Base-by-base conservation (phyloP, 2,113 vertebrate genomes). In the Notarius quadriscutis region DNA sequence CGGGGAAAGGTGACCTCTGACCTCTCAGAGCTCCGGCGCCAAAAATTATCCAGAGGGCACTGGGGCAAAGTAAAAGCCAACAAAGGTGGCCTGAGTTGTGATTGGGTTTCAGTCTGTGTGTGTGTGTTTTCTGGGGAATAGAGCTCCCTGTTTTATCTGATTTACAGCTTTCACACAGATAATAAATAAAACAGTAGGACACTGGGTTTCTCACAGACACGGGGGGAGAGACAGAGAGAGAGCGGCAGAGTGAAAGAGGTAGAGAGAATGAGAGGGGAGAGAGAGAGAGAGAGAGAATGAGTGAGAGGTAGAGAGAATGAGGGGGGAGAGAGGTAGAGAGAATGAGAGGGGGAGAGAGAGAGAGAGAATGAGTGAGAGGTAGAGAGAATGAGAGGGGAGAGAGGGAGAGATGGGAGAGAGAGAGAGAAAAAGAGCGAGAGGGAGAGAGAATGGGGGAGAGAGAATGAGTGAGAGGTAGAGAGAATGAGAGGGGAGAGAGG, bases 81-180 rank as follows among this genome's bases (percentile, higher is more conserved):
- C 87, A 87, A 91, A 93, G 89, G 92, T 91, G 92, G 90, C 90
- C 91, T 87, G 87, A 87, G 75, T 88, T 2, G n/a, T 89, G 89
- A 91, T 94, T 90, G 84, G 88, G 93, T 95, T 95, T 95, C 93
- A 93, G 81, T 85, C 27, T 69, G 51, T 77, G 81, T 88, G 84
- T 65, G 58, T 69, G 81, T 85, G 48, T 58, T n/a, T 79, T 60
- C 41, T 67, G 58, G 34, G 86, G 65, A 84, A 74, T 67, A 79
- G 71, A 77, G 79, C 75, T 83, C 86, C 75, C 72, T 89, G 55
- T 84, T 86, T 86, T 18, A 51, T 74, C 86, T 89, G 86, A 90
- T 91, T 88, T 87, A 89, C 81, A 84, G 67, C 71, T 77, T 50
- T 79, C 48, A 48, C 27, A 82, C 20, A 71, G 79, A 77, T 86